Percentiles rank a stretch among this genome's conserved stretches.
Evolutionary conservation across 2,797 vertebrate species (phyloP).

Genomic region (Enteromius viviparus): DNA sequence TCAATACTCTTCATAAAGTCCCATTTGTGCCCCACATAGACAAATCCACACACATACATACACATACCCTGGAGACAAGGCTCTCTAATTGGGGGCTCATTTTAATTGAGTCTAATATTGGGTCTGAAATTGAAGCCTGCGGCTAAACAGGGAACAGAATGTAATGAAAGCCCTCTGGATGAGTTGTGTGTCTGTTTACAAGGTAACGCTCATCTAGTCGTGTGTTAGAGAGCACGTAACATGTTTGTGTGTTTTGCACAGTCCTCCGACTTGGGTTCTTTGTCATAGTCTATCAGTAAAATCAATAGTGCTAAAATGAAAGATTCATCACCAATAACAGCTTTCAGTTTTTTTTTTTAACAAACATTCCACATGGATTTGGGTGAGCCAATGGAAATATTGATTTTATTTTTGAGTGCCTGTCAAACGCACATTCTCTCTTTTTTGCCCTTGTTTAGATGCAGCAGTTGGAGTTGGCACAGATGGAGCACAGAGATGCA

Average conservation of each 20-base stretch:
- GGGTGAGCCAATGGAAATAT: slow-evolving; percentile 18
- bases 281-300: slow-evolving; percentile 20
- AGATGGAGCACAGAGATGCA: slow-evolving; percentile 88
- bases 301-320: slow-evolving; percentile 37
- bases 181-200: slow-evolving; percentile 52
- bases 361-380: slow-evolving; percentile 22
- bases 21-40: slow-evolving; percentile 52
- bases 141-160: slow-evolving; percentile 84
- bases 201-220: slow-evolving; percentile 35
- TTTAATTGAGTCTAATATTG: slow-evolving; percentile 94
- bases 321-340: slow-evolving; percentile 43
- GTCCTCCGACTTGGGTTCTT: background rate
- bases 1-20: slow-evolving; percentile 47
- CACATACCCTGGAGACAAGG: slow-evolving; percentile 84
- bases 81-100: slow-evolving; percentile 89
- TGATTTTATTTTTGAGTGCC: slow-evolving; percentile 29
- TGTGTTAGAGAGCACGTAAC: slow-evolving; percentile 16
- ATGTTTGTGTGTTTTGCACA: background rate
- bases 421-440: slow-evolving; percentile 11
- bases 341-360: slow-evolving; percentile 8
- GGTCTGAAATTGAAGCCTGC: slow-evolving; percentile 84
- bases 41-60: slow-evolving; percentile 38
- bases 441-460: slow-evolving; percentile 72
- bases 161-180: slow-evolving; percentile 83
- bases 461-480: slow-evolving; percentile 88